These are phyloP conservation scores for Coptotermes formosanus DNA, from an alignment of 1,140 invertebrate species.

Conservation along the genomic window DNA sequence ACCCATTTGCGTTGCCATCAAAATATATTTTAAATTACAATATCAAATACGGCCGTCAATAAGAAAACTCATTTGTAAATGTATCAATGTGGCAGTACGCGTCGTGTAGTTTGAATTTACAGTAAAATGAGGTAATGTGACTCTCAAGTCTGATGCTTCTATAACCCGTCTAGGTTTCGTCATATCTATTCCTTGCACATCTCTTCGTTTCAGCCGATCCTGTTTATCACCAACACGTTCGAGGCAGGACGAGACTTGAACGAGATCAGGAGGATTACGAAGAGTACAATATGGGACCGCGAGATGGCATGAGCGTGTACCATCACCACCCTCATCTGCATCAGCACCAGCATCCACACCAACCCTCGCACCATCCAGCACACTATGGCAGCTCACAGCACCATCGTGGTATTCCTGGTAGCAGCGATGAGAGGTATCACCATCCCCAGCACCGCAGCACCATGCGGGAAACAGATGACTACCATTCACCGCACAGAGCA, in stretches of 20 bases:
- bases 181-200: not conserved
- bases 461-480: constrained; percentile 44
- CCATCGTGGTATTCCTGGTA: constrained; percentile 36
- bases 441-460: constrained; percentile 24
- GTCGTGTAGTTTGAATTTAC: not conserved
- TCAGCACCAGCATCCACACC: constrained; percentile 34
- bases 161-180: not conserved
- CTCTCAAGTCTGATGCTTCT: not conserved
- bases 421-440: constrained; percentile 31
- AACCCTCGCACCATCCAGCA: constrained; percentile 37
- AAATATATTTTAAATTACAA: not conserved
- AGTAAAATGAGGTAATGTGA: not conserved
- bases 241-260: constrained; percentile 43
- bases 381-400: constrained; percentile 38
- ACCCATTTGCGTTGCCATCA: not conserved
- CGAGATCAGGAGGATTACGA: constrained; percentile 47
- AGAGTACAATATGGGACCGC: constrained; percentile 41
- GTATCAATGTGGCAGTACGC: not conserved
- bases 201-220: constrained; percentile 34
- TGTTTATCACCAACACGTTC: constrained; percentile 38
- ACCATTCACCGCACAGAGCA: constrained; percentile 51
- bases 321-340: constrained; percentile 36
- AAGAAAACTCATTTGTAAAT: not conserved
- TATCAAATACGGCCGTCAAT: not conserved
- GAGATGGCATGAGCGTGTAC: constrained; percentile 15